phyloP scores from a whole-genome alignment of 2,797 vertebrate species.

The Vipera latastei region DNA sequence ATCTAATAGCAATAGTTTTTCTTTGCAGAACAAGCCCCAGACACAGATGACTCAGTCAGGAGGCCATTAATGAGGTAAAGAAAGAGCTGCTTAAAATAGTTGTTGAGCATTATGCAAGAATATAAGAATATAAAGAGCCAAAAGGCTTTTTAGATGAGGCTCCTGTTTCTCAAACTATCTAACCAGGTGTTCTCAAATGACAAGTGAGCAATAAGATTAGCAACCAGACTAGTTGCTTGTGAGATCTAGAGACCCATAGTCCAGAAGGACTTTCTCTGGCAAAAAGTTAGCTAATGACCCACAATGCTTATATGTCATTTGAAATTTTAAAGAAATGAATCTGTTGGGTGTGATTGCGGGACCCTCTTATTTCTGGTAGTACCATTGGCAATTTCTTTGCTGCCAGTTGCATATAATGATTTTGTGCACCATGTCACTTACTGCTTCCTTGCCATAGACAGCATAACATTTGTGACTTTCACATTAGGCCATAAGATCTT shows the following conservation, averaged over 20 bases:
- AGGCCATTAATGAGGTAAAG: background rate
- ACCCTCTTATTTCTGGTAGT: background rate
- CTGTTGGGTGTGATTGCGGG: background rate
- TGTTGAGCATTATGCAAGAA: background rate
- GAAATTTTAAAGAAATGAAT: background rate
- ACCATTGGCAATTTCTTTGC: background rate
- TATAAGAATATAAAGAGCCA: background rate
- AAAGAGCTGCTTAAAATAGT: background rate
- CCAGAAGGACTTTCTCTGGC: background rate
- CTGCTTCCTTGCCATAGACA: background rate
- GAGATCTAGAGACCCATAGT: background rate
- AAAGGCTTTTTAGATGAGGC: background rate
- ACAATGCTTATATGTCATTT: background rate
- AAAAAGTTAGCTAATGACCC: background rate
- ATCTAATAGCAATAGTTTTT: background rate
- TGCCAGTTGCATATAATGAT: background rate
- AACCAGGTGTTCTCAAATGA: background rate
- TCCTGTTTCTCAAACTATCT: background rate
- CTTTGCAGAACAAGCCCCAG: background rate
- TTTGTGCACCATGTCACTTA: background rate
- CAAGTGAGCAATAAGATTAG: background rate
- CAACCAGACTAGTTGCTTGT: background rate
- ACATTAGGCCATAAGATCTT: background rate
- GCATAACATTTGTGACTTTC: background rate
- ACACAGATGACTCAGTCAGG: background rate